A percentile compares a stretch with the other conserved stretches of the same genome.
These are phyloP conservation scores for Mesodorylaimus sp. DNA, from an alignment of 2,888 invertebrate genomes.

Conservation along the genomic window DNA sequence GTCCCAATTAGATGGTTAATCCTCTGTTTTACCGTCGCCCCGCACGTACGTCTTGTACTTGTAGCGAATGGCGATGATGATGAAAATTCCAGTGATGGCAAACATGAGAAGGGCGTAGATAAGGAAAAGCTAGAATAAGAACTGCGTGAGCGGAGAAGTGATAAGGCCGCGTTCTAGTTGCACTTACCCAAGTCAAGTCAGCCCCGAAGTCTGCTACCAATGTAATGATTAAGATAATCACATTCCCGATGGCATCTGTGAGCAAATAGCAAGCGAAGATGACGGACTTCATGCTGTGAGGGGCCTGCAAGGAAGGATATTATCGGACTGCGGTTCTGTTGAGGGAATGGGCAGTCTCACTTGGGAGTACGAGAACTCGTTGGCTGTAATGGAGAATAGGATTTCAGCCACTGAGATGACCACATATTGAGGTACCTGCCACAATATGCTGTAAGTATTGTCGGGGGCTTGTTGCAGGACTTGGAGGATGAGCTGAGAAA, in stretches of 20 bases:
- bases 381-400: conserved; percentile 36
- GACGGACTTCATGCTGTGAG: conserved; percentile 78
- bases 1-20: too few relatives aligned
- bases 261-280: conserved; percentile 75
- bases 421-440: conserved; percentile 36
- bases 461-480: background rate
- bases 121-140: too few relatives aligned
- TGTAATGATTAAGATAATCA: conserved; percentile 63
- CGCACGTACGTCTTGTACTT: too few relatives aligned
- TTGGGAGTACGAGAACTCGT: conserved; percentile 30
- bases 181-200: too few relatives aligned
- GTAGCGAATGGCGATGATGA: background rate
- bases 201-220: too few relatives aligned
- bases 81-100: conserved; percentile 21
- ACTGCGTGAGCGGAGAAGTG: too few relatives aligned
- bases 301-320: conserved; percentile 49
- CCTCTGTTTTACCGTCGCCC: too few relatives aligned
- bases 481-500: too few relatives aligned
- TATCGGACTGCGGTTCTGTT: too few relatives aligned
- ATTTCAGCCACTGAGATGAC: conserved; percentile 36
- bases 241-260: conserved; percentile 76
- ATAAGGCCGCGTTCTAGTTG: too few relatives aligned
- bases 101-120: conserved; percentile 25
- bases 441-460: conserved; percentile 29
- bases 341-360: too few relatives aligned